phyloP scores from a whole-genome alignment of 1,140 invertebrate genomes.

The Drosophila mojavensis region DNA sequence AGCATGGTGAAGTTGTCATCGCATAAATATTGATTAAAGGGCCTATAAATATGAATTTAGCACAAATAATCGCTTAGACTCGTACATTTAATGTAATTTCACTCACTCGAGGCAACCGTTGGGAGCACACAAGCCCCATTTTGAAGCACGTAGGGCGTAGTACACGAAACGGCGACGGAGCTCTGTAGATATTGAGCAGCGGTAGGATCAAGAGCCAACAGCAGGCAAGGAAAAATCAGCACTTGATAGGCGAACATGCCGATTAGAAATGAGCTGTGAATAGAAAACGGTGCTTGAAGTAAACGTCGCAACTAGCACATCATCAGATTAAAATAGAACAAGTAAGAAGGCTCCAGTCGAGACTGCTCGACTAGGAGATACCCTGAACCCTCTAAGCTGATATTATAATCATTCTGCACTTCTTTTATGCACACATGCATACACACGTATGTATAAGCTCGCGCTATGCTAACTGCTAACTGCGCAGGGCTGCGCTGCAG shows the following conservation, averaged over 20 bases:
- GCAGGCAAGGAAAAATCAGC: slow-evolving; percentile 19
- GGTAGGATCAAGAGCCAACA: slow-evolving; percentile 26
- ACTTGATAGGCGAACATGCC: slow-evolving; percentile 58
- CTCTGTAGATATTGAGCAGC: slow-evolving; percentile 16
- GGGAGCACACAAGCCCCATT: slow-evolving; percentile 40
- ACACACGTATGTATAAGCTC: too few relatives aligned
- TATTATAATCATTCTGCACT: too few relatives aligned
- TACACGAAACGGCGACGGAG: slow-evolving; percentile 8
- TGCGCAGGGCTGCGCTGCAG: too few relatives aligned
- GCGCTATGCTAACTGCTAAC: too few relatives aligned
- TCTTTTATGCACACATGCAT: too few relatives aligned
- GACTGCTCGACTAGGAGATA: too few relatives aligned
- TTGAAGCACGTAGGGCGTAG: slow-evolving; percentile 22
- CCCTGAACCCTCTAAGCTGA: too few relatives aligned
- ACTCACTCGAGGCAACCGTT: neutral
- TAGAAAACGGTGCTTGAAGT: too few relatives aligned
- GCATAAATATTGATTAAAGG: neutral
- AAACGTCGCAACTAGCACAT: too few relatives aligned
- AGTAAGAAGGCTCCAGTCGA: too few relatives aligned
- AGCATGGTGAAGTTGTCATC: too few relatives aligned
- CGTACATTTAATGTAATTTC: neutral
- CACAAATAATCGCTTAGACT: neutral
- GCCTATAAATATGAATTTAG: neutral
- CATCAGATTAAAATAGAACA: too few relatives aligned
- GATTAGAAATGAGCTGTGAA: slow-evolving; percentile 52